Base-by-base conservation (phyloP, 2,113 vertebrate species). In the Cranoglanis bouderius region DNA sequence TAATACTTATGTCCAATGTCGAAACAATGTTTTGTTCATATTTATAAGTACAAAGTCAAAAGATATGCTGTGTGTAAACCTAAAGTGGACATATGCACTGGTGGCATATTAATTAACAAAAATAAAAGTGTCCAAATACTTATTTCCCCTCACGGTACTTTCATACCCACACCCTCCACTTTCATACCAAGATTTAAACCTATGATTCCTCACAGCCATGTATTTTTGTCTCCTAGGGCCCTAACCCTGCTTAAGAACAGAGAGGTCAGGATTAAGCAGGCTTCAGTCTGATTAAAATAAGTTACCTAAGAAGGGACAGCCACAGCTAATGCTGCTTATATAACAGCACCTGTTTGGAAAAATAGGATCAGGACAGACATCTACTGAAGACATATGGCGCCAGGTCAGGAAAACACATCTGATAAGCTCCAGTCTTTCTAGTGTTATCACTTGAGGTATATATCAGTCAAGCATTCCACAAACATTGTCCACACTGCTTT, bases 291-390 rank as follows among this genome's bases (percentile, higher is more conserved):
- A 57, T 83, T 88, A 59, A 43, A 84, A 59, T 88, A 61, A 18
- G 55, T n/a, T 19, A 43, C 51, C 51, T 72, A 67, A 84, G 67
- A 46, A 70, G 29, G 18, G 65, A 55, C 82, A 51, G 14, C 18
- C 40, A 49, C 26, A 46, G 67, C 40, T 88, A 88, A 88, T 84
- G 55, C 87, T 55, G 21, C 55, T 84, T 88, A 57, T 88, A 51
- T 88, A 88, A n/a, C 53, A 80, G 35, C 87, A 81, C 88, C 89
- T 87, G 43, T 70, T 14, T 65, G n/a, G 43, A 8, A 88, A 93
- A 90, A 80, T 91, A 82, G 90, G 91, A 91, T 61, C 92, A 93
- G 32, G 85, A 72, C 19, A 87, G 80, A 51, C 35, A 38, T 86
- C 67, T 65, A 6, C 21, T 63, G 81, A 84, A 63, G 59, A 38